Evolutionary conservation across 2,888 invertebrate genomes (phyloP).

Genomic region (Xestia ashworthii): DNA sequence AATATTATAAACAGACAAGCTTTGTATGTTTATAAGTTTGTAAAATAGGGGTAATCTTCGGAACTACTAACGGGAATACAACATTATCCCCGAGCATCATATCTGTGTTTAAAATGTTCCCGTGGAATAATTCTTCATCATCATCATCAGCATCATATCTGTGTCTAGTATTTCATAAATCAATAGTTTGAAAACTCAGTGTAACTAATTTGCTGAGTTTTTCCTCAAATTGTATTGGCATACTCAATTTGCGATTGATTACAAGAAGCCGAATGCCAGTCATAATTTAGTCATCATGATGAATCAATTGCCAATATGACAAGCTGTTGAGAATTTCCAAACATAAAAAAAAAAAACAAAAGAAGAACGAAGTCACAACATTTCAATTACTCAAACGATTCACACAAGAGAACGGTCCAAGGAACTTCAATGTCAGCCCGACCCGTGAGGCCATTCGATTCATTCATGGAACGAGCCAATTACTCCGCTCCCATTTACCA

Average conservation of each 20-base stretch:
- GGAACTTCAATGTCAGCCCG: conserved; percentile 53
- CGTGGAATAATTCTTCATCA: neutral
- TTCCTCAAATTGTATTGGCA: neutral
- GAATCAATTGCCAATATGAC: neutral
- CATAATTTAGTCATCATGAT: neutral
- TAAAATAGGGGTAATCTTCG: neutral
- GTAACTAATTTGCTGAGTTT: neutral
- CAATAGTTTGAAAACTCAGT: neutral
- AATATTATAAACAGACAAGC: neutral
- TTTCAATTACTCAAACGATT: conserved; percentile 51
- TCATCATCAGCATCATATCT: neutral
- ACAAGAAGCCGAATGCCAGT: neutral
- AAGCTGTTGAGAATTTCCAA: neutral
- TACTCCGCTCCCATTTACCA: conserved; percentile 63
- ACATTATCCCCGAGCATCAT: neutral
- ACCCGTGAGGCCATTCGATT: conserved; percentile 52
- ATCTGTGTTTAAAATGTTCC: neutral
- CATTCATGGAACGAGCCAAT: conserved; percentile 64
- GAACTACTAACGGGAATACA: neutral
- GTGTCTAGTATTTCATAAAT: neutral
- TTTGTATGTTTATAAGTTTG: neutral
- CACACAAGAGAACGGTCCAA: conserved; percentile 43
- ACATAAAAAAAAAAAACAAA: conserved; percentile 8
- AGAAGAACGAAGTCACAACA: conserved; percentile 19
- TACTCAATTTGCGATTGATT: neutral